Conservation (phyloP, 1,140 invertebrate species). For the Pteromalus puparum region DNA sequence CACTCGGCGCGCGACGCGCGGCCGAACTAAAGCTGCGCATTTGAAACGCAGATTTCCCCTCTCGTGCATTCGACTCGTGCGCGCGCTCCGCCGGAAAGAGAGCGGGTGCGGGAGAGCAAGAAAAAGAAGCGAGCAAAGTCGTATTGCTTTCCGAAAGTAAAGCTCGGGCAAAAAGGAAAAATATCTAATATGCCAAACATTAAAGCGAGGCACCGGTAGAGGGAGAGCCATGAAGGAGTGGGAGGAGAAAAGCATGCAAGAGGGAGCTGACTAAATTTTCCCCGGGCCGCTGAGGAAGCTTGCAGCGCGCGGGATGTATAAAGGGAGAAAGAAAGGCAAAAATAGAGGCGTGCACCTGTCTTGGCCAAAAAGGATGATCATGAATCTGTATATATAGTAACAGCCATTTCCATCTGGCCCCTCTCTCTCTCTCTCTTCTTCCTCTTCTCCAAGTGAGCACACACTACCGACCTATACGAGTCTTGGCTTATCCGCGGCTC, state of each 20-base stretch:
- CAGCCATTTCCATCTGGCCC: conserved; percentile 34
- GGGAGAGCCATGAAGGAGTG: background rate
- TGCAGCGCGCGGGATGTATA: background rate
- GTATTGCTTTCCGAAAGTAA: conserved; percentile 31
- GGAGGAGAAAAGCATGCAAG: background rate
- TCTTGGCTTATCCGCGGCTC: background rate
- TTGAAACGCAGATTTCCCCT: conserved; percentile 49
- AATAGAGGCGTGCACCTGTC: conserved; percentile 59
- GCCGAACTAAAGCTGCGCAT: conserved; percentile 38
- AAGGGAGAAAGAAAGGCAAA: conserved; percentile 15
- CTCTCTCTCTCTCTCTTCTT: background rate
- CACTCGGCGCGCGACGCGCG: background rate
- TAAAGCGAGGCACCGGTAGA: conserved; percentile 6
- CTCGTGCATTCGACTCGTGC: conserved; percentile 39
- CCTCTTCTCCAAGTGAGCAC: background rate
- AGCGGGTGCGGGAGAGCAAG: background rate
- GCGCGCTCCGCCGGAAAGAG: background rate
- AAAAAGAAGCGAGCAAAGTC: conserved; percentile 11
- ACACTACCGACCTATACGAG: background rate
- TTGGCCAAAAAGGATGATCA: conserved; percentile 54
- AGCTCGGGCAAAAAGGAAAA: conserved; percentile 1
- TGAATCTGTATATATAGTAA: conserved; percentile 29
- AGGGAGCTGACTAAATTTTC: conserved; percentile 37
- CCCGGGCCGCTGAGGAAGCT: conserved; percentile 23
- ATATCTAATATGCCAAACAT: conserved; percentile 21